Conservation (phyloP, 2,113 vertebrate species). For the Brachyistius frenatus region DNA sequence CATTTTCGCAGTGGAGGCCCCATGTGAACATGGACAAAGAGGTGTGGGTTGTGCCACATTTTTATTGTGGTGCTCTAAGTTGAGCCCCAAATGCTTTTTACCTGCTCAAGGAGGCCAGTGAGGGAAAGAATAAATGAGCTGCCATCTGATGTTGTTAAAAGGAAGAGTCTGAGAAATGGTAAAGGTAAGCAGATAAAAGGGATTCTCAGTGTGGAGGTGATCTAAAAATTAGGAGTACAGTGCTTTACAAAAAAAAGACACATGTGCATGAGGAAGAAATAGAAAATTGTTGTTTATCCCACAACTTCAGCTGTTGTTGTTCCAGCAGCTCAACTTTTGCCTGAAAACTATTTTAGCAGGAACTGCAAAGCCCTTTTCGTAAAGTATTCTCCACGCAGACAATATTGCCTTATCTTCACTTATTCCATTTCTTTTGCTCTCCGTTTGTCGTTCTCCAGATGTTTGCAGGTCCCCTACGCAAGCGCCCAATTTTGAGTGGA, state of each 20-base stretch:
- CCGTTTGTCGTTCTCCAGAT: constrained; percentile 64
- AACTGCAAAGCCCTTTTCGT: neutral
- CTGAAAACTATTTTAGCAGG: neutral
- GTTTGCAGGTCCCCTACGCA: constrained; percentile 76
- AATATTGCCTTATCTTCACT: no score
- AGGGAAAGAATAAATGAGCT: constrained; percentile 60
- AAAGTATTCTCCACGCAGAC: neutral
- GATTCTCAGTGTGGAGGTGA: neutral
- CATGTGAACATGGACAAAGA: neutral
- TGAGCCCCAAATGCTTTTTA: constrained; percentile 4
- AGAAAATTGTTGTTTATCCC: neutral
- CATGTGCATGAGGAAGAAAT: neutral
- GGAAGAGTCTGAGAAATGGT: constrained; percentile 52
- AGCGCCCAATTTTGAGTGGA: constrained; percentile 84
- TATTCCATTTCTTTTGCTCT: neutral
- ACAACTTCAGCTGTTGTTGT: no score
- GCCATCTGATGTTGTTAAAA: constrained; percentile 31
- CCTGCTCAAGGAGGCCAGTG: constrained; percentile 1
- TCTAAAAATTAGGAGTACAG: neutral
- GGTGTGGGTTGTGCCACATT: neutral
- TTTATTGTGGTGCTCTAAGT: constrained; percentile 4
- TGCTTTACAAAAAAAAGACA: neutral
- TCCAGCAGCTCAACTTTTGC: neutral
- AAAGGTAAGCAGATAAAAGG: constrained; percentile 62
- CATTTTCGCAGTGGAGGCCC: constrained; percentile 14